Base-by-base conservation (phyloP, 2,888 invertebrate species). In the Cheilosia pagana region DNA sequence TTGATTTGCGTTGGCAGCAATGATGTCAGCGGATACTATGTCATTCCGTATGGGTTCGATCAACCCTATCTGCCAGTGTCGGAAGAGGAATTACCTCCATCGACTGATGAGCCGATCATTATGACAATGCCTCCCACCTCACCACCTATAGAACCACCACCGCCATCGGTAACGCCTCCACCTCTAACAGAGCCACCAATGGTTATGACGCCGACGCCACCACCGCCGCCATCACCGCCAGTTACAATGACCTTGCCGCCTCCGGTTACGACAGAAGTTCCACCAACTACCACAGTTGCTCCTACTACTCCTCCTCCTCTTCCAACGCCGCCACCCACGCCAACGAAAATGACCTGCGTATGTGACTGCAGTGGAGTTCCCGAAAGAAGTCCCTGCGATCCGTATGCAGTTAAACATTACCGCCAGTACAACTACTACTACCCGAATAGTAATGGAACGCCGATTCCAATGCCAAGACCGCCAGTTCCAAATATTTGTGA, bases 351-450 rank as follows among this genome's bases (percentile, higher is more conserved):
- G 10, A 48, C 19, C 19, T 48, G 48, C 48, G 21, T 48, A 1
- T 48, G 48, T 10, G 21, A 48, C 48, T 48, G 48, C 35, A 35
- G 12, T 48, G 48, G 43, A 41, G n/a, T 8, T 19, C 4, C 48
- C 3, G 48, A 10, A 12, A 48, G 21, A 10, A 1, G 5, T 2
- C 43, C 43, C 10, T 3, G 1, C 6, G 25, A 43, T 10, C 41
- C 21, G 14, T 16, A 3, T 10, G 10, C 31, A 14, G 60, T 82
- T 1, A 82, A 77, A 6, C 55, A 67, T n/a, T 72, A 62, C 16
- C 70, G 59, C 12, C 81, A 82, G n/a, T 52, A 67, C 43, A 82
- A 82, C 55, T 72, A 82, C 28, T 82, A 67, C 67, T 77, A 72
- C 39, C 77, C 81, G 21, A n/a, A 55, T 53, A 57, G 57, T 6